Evolutionary conservation across 2,113 vertebrate genomes (phyloP).

Genomic region (Salvelinus fontinalis): DNA sequence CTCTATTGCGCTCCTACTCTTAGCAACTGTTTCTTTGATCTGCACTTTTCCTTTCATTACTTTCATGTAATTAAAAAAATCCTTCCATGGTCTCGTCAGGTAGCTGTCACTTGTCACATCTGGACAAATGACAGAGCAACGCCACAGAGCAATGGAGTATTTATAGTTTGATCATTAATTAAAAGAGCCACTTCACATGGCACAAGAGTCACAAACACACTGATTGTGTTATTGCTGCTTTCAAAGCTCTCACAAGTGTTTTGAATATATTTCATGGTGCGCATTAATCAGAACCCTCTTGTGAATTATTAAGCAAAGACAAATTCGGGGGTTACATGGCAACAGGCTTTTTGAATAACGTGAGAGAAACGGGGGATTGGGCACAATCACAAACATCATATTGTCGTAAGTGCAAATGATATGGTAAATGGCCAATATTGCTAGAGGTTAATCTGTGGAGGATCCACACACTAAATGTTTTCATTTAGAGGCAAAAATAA

Average conservation of each 20-base stretch:
- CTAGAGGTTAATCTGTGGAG: background rate
- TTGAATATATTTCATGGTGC: slow-evolving; percentile 12
- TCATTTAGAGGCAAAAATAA: too few species aligned
- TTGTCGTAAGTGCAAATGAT: background rate
- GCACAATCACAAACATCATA: background rate
- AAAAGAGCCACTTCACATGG: slow-evolving; percentile 20
- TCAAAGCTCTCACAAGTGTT: slow-evolving; percentile 3
- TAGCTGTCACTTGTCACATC: background rate
- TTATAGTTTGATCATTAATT: slow-evolving; percentile 37
- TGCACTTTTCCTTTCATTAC: background rate
- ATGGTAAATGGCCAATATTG: background rate
- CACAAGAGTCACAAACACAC: slow-evolving; percentile 18
- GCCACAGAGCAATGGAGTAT: slow-evolving; percentile 11
- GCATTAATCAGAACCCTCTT: slow-evolving; percentile 10
- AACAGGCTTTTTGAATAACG: background rate
- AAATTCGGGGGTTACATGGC: background rate
- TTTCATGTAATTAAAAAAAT: slow-evolving; percentile 3
- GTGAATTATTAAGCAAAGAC: background rate
- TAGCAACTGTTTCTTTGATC: background rate
- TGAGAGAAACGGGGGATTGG: background rate
- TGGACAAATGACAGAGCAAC: background rate
- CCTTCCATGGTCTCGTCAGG: background rate
- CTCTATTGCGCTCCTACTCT: background rate
- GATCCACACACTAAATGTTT: too few species aligned
- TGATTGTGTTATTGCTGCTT: slow-evolving; percentile 3